A percentile compares a stretch with the other conserved stretches of the same genome.
These are phyloP conservation scores for Kryphioiulus occultus DNA, from an alignment of 2,888 invertebrate genomes.

Conservation along the genomic window DNA sequence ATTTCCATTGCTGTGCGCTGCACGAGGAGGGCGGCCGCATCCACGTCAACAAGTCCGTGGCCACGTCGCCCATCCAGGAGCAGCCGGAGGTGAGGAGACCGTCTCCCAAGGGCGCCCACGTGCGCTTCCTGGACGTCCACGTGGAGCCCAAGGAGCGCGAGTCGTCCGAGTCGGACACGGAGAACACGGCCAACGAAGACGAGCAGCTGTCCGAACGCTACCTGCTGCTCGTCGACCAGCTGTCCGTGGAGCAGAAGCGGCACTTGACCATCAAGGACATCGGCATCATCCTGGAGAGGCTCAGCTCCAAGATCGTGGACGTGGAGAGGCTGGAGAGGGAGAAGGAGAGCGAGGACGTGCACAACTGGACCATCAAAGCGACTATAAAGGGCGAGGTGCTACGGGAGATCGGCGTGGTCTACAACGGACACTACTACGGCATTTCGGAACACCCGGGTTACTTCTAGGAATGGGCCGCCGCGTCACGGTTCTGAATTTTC, in stretches of 20 bases:
- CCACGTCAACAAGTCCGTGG: constrained; percentile 82
- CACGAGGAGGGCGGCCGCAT: constrained; percentile 84
- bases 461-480: constrained; percentile 56
- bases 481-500: constrained; percentile 46
- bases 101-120: constrained; percentile 63
- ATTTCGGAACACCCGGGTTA: constrained; percentile 95
- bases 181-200: constrained; percentile 88
- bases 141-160: constrained; percentile 63
- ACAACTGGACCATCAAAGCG: constrained; percentile 97
- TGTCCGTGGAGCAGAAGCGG: constrained; percentile 89
- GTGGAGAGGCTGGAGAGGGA: constrained; percentile 91
- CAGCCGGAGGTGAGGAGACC: constrained; percentile 58
- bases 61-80: constrained; percentile 91
- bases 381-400: constrained; percentile 90
- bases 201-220: constrained; percentile 83
- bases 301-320: constrained; percentile 91
- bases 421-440: constrained; percentile 94
- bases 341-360: constrained; percentile 90
- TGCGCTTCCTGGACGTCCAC: constrained; percentile 84
- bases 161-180: constrained; percentile 81
- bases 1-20: constrained; percentile 93
- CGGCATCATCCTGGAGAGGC: constrained; percentile 89
- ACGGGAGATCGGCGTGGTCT: constrained; percentile 89
- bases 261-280: constrained; percentile 94
- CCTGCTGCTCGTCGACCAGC: constrained; percentile 89